Percentiles rank a stretch among this genome's conserved stretches.
Evolutionary conservation across 1,140 invertebrate species (phyloP).

Genomic region (Argopecten irradians): DNA sequence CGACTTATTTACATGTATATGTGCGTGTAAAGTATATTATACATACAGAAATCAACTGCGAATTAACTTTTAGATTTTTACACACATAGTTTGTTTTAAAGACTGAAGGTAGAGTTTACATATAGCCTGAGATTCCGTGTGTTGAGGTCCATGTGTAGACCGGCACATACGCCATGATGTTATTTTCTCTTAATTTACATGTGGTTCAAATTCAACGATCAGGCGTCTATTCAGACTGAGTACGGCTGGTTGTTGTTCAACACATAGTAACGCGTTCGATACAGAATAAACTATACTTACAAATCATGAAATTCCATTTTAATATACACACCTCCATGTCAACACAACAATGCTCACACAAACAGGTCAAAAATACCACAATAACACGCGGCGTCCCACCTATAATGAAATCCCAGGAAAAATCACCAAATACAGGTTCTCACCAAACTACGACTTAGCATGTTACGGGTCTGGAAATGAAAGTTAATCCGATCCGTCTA

Average conservation of each 20-base stretch:
- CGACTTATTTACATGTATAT: no score
- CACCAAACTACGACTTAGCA: not conserved
- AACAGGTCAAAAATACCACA: not conserved
- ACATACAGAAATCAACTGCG: not conserved
- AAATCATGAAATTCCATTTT: not conserved
- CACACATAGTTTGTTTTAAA: not conserved
- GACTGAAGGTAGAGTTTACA: not conserved
- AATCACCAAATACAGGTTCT: not conserved
- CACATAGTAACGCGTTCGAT: not conserved
- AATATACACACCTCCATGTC: not conserved
- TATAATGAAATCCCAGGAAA: not conserved
- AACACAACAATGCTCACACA: slow-evolving; percentile 2
- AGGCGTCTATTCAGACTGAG: no score
- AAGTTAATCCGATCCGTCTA: slow-evolving; percentile 5
- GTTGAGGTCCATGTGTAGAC: not conserved
- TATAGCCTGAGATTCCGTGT: not conserved
- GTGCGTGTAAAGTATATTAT: no score
- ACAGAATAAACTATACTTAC: slow-evolving; percentile 12
- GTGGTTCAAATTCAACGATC: no score
- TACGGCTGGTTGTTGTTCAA: no score
- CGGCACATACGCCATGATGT: not conserved
- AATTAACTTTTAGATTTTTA: not conserved
- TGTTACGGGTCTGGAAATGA: slow-evolving; percentile 7
- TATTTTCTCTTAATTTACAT: slow-evolving; percentile 3
- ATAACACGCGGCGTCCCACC: not conserved